These are phyloP conservation scores for Parazoanthus swiftii DNA, from an alignment of 92 coral and sea anemone species.

Conservation along the genomic window DNA sequence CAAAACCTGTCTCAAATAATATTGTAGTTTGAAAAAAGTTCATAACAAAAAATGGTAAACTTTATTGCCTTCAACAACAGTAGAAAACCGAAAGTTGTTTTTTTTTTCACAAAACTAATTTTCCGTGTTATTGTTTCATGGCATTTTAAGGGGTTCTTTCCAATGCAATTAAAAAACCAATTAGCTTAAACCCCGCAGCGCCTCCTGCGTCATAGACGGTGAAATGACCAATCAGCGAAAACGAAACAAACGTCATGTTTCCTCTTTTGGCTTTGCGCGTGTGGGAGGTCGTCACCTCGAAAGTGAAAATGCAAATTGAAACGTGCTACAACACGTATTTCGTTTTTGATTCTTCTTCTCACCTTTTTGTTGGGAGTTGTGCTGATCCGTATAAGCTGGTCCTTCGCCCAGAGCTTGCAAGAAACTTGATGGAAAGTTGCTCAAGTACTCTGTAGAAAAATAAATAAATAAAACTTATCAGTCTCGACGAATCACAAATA, in stretches of 20 bases:
- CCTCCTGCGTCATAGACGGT: slow-evolving; percentile 8
- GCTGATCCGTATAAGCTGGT: not conserved
- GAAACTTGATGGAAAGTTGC: not conserved
- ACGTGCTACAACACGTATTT: slow-evolving; percentile 34
- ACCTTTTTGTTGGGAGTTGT: not conserved
- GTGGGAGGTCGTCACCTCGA: slow-evolving; percentile 27
- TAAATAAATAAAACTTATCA: not conserved
- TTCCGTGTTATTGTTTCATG: not conserved
- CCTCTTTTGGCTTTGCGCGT: slow-evolving; percentile 21
- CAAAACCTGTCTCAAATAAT: not conserved
- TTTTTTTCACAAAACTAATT: not conserved
- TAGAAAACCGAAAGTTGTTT: slow-evolving; percentile 8
- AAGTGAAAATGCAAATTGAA: slow-evolving; percentile 42
- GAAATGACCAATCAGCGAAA: slow-evolving; percentile 15
- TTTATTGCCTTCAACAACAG: not conserved
- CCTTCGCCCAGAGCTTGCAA: not conserved
- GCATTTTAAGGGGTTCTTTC: not conserved
- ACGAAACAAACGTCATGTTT: slow-evolving; percentile 2
- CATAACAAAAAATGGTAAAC: not conserved
- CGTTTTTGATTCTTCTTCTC: slow-evolving; percentile 20
- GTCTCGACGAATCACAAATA: not conserved
- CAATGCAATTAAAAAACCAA: not conserved
- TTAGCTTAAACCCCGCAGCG: not conserved
- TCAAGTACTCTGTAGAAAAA: not conserved
- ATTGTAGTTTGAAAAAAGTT: not conserved